Conservation (phyloP, 2,797 vertebrate genomes). For the Carcharodon carcharias region DNA sequence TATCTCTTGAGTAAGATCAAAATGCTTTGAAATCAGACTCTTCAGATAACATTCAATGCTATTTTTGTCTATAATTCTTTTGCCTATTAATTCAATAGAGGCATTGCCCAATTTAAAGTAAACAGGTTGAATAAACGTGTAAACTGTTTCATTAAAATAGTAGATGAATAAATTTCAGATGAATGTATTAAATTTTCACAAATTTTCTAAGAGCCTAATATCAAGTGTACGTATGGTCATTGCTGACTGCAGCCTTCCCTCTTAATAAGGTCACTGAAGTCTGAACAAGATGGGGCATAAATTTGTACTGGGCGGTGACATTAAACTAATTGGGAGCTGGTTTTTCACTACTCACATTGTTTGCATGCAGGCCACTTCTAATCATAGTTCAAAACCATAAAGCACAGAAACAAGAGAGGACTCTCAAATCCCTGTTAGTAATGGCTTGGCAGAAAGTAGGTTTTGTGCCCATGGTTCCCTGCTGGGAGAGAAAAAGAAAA, state of each 20-base stretch:
- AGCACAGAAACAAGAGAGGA: background rate
- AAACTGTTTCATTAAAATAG: background rate
- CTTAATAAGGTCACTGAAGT: background rate
- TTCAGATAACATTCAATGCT: background rate
- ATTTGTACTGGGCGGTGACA: too few species aligned
- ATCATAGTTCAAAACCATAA: background rate
- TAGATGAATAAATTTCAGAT: background rate
- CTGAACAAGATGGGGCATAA: background rate
- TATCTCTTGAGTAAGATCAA: background rate
- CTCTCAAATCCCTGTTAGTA: background rate
- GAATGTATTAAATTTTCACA: background rate
- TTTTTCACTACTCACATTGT: background rate
- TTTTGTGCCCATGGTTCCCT: background rate
- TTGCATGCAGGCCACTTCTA: background rate
- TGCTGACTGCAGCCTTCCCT: background rate
- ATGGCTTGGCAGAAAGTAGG: background rate
- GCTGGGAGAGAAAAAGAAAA: background rate
- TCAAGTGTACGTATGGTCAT: too few species aligned
- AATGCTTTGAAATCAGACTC: background rate
- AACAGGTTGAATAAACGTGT: background rate
- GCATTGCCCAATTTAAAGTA: background rate
- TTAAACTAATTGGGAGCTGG: background rate
- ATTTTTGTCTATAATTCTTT: background rate
- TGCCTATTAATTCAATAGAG: background rate
- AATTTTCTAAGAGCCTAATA: background rate